Evolutionary conservation across 2,888 invertebrate species (phyloP), one percentile per base, ranked within the genome.

Genomic region (Rhingia campestris): DNA sequence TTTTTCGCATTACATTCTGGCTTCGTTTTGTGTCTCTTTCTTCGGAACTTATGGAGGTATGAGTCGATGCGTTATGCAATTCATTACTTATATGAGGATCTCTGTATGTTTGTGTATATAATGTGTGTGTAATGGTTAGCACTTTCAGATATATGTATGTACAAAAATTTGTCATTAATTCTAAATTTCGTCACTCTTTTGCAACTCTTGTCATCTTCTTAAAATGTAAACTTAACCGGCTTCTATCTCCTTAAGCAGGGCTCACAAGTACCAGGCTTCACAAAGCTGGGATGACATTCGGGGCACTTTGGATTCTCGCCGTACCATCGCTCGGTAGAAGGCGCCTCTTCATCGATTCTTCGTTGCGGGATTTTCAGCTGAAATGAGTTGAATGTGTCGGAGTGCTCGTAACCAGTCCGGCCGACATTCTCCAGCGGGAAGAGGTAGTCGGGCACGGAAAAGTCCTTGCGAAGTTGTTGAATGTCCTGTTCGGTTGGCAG

Each of bases 231-330:
- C 35, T 33, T 67, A 37, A 22, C 47, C 6, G 10, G 45, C 53
- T 79, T 87, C 88, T 90, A 90, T 87, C 92, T 91, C 32, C 94
- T 92, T 56, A 94, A 92, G 86, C 94, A 95, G 3, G 94, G 94
- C 87, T 94, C 93, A 87, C 94, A 95, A 10, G 93, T 93, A n/a
- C 94, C 94, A 0, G 94, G 94, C 59, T 91, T 91, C 12, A 94
- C 89, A 88, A 94, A 94, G 0, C 93, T 93, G 0, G 94, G 94
- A 88, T 94, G 94, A 87, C 94, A 94, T 86, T 94, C 93, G 0
- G 94, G 94, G 76, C 94, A 94, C 54, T 92, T 91, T 0, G 93
- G 93, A 88, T 94, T 94, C 88, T 94, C 94, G 6, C 94, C 94
- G 86, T 92, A 94, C 90, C 91, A 92, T 86, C 88, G 89, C 32